Evolutionary conservation across 1,140 invertebrate genomes (phyloP), one percentile per base, ranked within the genome.

Genomic region (Zaprionus vittiger): DNA sequence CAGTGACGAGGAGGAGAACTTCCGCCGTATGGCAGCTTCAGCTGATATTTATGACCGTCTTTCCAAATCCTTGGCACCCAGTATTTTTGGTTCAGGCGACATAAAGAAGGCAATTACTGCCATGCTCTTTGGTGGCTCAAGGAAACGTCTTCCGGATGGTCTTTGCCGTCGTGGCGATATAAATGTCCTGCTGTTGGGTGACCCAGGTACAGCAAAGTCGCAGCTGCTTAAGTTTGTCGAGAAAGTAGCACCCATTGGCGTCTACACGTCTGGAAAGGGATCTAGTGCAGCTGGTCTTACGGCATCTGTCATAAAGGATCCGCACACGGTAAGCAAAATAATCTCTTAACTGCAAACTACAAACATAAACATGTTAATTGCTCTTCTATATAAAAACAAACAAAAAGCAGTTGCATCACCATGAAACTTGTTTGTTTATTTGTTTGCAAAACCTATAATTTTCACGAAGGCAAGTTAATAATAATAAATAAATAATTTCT

Each of bases 261-360:
- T 99, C 5, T 99, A 99, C 90, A 99, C 99, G 1, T 99, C 98
- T 0, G 99, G 99, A 2, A 99, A 99, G 94, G 99, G 99, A 1
- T 99, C 98, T 69, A 99, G 98, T 90, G 99, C 99, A 61, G 99
- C 99, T 80, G 99, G 99, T 94, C 94, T 99, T 11, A 99, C 99
- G 55, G 99, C 99, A 3, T 99, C 99, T 1, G 99, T 99, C 26
- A 97, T 96, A 72, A 94, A 98, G 86, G 99, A 99, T 95, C 98
- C 98, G 11, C 93, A 95, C 15, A 96, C 98, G 22, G 97, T 98
- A 94, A 95, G 68, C 28, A 26, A 5, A 26, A 26, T 5, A 26
- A 9, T 7, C n/a, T 9, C 1, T 47, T 9, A 17, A 9, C 2
- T 47, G 41, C 41, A 47, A 47, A n/a, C n/a, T 17, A 5, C 7